A percentile compares a stretch with the other conserved stretches of the same genome.
Conservation (phyloP, 2,797 vertebrate genomes). For the Acanthopagrus latus region DNA sequence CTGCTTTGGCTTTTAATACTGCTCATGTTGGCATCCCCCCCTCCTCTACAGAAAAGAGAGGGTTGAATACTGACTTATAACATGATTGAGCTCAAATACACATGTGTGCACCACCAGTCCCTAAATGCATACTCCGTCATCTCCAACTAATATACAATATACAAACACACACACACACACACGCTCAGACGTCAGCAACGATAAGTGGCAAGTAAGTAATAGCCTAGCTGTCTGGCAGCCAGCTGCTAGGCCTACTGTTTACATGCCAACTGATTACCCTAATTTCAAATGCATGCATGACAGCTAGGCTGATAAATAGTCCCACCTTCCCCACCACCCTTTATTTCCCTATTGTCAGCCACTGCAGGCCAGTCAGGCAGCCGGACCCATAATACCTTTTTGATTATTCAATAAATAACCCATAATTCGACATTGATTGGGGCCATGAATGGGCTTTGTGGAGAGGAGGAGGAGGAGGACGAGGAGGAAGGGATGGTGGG, state of each 20-base stretch:
- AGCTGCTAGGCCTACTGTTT: conserved; percentile 91
- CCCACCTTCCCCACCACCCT: conserved; percentile 48
- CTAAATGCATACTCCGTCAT: conserved; percentile 47
- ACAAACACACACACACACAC: conserved; percentile 43
- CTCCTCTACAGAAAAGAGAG: not conserved
- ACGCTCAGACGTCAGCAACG: conserved; percentile 69
- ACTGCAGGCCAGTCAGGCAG: conserved; percentile 78
- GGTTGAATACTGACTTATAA: conserved; percentile 17
- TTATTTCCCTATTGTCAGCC: conserved; percentile 77
- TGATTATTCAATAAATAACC: conserved; percentile 93
- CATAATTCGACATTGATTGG: conserved; percentile 93
- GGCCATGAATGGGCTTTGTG: conserved; percentile 80
- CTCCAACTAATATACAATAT: conserved; percentile 42
- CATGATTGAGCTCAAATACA: conserved; percentile 5
- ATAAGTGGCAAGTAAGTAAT: conserved; percentile 92
- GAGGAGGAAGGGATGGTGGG: conserved; percentile 52
- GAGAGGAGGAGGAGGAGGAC: conserved; percentile 53
- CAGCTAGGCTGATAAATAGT: conserved; percentile 87
- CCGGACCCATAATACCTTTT: conserved; percentile 86
- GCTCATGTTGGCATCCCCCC: not conserved
- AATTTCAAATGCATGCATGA: conserved; percentile 89
- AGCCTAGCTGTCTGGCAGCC: conserved; percentile 88
- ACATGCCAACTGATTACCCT: conserved; percentile 94
- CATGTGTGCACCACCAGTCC: conserved; percentile 13
- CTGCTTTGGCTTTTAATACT: not conserved